phyloP scores from a whole-genome alignment of 1,140 invertebrate genomes.

The Ptiloglossa arizonensis region DNA sequence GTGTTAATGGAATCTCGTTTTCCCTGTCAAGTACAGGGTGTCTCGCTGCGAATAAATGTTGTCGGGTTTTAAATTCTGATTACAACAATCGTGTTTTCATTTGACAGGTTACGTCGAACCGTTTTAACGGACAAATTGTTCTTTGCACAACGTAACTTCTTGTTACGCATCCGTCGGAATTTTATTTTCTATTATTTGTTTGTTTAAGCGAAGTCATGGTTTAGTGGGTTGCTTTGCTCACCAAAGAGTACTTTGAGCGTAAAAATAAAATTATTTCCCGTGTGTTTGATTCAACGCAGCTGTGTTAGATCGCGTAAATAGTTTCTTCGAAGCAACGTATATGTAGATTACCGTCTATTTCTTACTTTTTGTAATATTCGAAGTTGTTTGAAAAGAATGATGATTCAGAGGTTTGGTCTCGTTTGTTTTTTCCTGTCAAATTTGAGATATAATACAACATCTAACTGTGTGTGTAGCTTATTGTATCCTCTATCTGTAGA shows the following conservation, averaged over 20 bases:
- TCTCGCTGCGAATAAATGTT: too few relatives aligned
- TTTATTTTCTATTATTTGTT: not conserved
- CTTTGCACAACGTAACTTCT: not conserved
- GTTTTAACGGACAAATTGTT: not conserved
- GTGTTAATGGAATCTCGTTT: not conserved
- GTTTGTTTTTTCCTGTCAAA: too few relatives aligned
- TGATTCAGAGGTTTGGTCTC: not conserved
- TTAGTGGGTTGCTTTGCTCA: not conserved
- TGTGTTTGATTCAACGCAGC: not conserved
- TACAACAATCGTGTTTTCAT: too few relatives aligned
- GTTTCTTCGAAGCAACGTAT: not conserved
- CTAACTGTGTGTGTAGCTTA: too few relatives aligned
- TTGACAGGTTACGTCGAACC: too few relatives aligned
- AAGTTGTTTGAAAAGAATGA: not conserved
- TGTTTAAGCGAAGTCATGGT: not conserved
- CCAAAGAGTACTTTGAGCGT: not conserved
- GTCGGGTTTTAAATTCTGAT: not conserved
- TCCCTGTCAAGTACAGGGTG: not conserved
- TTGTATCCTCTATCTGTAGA: too few relatives aligned
- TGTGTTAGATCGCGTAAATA: not conserved
- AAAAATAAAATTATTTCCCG: constrained; percentile 19
- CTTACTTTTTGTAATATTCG: not conserved
- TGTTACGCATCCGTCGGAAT: not conserved
- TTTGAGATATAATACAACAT: too few relatives aligned
- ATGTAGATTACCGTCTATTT: not conserved